phyloP scores from a whole-genome alignment of 2,797 vertebrate genomes.

The Arctocebus calabarensis region DNA sequence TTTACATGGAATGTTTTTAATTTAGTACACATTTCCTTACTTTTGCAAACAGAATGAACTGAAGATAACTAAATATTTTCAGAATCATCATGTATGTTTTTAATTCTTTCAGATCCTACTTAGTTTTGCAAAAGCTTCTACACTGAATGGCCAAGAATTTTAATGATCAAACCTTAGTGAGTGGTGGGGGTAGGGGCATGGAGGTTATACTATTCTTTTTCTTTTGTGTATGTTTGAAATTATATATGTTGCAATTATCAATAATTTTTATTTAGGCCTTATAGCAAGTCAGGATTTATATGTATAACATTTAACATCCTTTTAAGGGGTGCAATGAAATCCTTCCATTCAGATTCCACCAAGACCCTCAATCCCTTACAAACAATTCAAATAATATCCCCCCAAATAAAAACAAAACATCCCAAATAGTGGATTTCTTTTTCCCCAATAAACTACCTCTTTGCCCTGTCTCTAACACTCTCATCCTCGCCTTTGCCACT shows the following conservation, averaged over 20 bases:
- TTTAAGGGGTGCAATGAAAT: background rate
- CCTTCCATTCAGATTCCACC: background rate
- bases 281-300: background rate
- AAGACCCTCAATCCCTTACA: background rate
- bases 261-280: conserved; percentile 16
- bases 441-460: background rate
- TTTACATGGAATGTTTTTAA: background rate
- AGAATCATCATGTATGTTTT: background rate
- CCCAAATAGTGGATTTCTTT: background rate
- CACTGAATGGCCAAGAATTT: background rate
- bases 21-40: background rate
- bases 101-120: background rate
- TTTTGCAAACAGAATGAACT: conserved; percentile 2
- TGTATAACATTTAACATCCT: background rate
- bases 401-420: background rate
- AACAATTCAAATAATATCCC: background rate
- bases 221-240: background rate
- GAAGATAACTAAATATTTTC: background rate
- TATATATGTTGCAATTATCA: background rate
- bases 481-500: background rate
- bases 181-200: accelerated
- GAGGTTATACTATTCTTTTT: background rate
- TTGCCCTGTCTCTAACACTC: background rate
- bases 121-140: background rate
- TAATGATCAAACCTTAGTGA: background rate